These are phyloP conservation scores for Myotis daubentonii DNA, from an alignment of 2,797 vertebrate species.

Conservation along the genomic window DNA sequence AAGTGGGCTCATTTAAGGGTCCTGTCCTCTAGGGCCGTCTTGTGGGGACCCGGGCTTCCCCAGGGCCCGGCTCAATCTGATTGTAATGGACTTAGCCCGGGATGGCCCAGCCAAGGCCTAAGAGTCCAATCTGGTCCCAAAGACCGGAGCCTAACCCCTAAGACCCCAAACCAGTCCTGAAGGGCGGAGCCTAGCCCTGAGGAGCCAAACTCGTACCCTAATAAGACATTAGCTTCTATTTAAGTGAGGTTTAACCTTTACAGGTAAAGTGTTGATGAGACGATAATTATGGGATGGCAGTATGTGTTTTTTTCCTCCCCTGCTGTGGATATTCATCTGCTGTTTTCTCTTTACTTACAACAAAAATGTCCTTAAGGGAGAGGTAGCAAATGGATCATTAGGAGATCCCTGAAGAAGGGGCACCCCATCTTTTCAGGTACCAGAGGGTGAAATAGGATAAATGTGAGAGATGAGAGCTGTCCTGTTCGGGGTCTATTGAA, in stretches of 20 bases:
- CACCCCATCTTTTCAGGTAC: conserved; percentile 55
- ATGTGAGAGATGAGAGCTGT: background rate
- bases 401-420: conserved; percentile 48
- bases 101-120: no score
- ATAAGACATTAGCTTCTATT: background rate
- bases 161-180: no score
- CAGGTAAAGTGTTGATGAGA: conserved; percentile 27
- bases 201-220: no score
- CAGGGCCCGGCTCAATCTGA: no score
- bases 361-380: conserved; percentile 50
- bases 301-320: conserved; percentile 50
- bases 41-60: no score
- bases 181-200: no score
- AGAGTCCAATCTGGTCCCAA: no score
- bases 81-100: no score
- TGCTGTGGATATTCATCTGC: conserved; percentile 30
- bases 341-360: conserved; percentile 41
- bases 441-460: conserved; percentile 3
- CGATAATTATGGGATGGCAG: conserved; percentile 57
- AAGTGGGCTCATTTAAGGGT: no score
- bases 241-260: conserved; percentile 59
- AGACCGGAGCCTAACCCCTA: no score
- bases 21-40: no score
- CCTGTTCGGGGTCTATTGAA: background rate
- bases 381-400: conserved; percentile 11